These are phyloP conservation scores for Macropis europaea DNA, from an alignment of 2,888 invertebrate species.

Conservation along the genomic window DNA sequence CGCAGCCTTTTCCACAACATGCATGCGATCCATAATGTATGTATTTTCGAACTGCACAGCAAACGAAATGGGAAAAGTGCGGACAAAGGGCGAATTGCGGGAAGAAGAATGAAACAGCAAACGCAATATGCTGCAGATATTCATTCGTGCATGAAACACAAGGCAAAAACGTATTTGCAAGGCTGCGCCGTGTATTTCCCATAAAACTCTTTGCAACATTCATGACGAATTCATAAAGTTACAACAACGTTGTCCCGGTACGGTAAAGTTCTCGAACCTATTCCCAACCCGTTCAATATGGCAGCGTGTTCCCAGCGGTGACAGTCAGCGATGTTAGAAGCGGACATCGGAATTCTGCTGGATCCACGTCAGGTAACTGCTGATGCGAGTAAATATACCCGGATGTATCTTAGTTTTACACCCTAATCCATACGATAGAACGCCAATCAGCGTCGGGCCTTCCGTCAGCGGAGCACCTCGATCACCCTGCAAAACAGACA, in stretches of 20 bases:
- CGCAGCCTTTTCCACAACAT: too few species aligned
- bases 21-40: too few species aligned
- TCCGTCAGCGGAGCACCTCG: conserved; percentile 84
- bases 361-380: conserved; percentile 59
- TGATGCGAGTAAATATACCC: conserved; percentile 82
- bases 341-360: conserved; percentile 42
- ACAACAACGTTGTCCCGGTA: background rate
- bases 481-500: conserved; percentile 80
- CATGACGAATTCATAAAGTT: conserved; percentile 25
- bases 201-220: background rate
- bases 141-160: background rate
- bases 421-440: conserved; percentile 83
- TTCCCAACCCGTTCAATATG: background rate
- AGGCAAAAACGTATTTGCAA: background rate
- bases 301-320: background rate
- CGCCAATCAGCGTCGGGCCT: conserved; percentile 80
- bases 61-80: background rate
- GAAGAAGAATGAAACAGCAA: background rate
- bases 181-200: conserved; percentile 5
- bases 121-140: background rate
- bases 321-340: conserved; percentile 31
- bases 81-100: background rate
- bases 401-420: conserved; percentile 82
- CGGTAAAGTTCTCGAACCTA: background rate
- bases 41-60: background rate